A percentile compares a stretch with the other conserved stretches of the same genome.
phyloP scores from a whole-genome alignment of 2,113 vertebrate genomes.

The Chascanopsetta lugubris region DNA sequence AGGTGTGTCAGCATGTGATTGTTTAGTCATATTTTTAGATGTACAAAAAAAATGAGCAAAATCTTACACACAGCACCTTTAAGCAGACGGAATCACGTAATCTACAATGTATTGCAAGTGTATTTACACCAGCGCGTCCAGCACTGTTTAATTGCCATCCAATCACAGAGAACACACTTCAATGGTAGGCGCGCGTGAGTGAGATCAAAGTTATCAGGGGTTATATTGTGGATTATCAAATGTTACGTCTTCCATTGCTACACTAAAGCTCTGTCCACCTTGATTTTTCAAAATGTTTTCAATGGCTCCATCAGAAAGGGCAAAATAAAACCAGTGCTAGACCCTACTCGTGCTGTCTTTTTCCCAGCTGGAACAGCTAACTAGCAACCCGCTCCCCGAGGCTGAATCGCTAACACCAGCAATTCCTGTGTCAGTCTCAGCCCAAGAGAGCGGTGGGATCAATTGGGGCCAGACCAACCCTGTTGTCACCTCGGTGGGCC shows the following conservation, averaged over 20 bases:
- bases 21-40: too few species aligned
- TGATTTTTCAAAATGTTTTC: not conserved
- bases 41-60: too few species aligned
- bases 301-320: not conserved
- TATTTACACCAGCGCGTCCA: too few species aligned
- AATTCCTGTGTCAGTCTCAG: conserved; percentile 34
- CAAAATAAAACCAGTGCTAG: not conserved
- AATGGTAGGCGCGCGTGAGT: too few species aligned
- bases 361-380: conserved; percentile 21
- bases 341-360: conserved; percentile 6
- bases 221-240: not conserved
- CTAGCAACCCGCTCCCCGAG: conserved; percentile 34
- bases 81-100: too few species aligned
- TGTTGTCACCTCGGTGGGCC: conserved; percentile 13
- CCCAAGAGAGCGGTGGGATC: conserved; percentile 44
- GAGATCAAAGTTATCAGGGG: not conserved
- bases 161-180: too few species aligned
- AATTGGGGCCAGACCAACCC: conserved; percentile 48
- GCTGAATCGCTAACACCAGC: conserved; percentile 47
- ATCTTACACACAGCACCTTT: too few species aligned
- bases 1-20: too few species aligned
- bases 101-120: too few species aligned
- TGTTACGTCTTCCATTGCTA: not conserved
- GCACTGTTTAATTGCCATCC: too few species aligned
- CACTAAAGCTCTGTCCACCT: not conserved